Evolutionary conservation across 2,888 invertebrate species (phyloP).

Genomic region (Troides helena): DNA sequence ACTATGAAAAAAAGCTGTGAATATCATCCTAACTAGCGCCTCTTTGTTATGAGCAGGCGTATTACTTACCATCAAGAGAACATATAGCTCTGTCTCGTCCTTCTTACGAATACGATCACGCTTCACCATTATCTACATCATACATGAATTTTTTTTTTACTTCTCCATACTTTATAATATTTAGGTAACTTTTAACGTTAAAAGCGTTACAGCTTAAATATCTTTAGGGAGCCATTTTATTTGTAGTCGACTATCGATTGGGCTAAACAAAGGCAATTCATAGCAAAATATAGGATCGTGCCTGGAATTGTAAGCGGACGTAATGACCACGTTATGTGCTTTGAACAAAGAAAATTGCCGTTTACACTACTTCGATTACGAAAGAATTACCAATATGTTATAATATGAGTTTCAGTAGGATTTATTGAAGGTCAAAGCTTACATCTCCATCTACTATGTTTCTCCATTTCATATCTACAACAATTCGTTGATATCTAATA

Average conservation of each 20-base stretch:
- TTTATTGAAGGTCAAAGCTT: neutral
- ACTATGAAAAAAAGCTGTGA: too few species aligned
- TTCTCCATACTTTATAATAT: neutral
- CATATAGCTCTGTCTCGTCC: too few species aligned
- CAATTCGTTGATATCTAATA: neutral
- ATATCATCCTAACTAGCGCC: too few species aligned
- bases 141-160: too few species aligned
- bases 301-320: slow-evolving; percentile 16
- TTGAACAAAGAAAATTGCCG: slow-evolving; percentile 16
- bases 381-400: slow-evolving; percentile 3
- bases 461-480: neutral
- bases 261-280: slow-evolving; percentile 21
- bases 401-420: neutral
- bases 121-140: too few species aligned
- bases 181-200: neutral
- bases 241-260: slow-evolving; percentile 4
- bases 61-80: too few species aligned
- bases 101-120: too few species aligned
- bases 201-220: neutral
- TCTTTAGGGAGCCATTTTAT: slow-evolving; percentile 4
- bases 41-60: too few species aligned
- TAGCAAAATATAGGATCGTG: slow-evolving; percentile 25
- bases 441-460: neutral
- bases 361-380: slow-evolving; percentile 7
- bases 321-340: slow-evolving; percentile 21